Base-by-base conservation (phyloP, 2,888 invertebrate genomes). In the Leptinotarsa haldemani region DNA sequence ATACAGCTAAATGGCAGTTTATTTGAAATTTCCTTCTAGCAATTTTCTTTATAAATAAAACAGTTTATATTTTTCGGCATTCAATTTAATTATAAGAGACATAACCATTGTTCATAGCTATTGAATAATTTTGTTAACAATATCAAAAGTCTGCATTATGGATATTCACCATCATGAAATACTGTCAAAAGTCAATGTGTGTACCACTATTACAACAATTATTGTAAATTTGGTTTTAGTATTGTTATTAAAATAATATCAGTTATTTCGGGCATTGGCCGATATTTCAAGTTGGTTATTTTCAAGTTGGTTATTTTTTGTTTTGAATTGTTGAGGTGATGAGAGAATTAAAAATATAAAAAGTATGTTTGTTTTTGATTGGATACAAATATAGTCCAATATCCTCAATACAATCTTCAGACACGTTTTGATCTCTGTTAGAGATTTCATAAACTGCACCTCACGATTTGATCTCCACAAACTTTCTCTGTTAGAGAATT, bases 221-320 rank as follows among this genome's bases (percentile, higher is more conserved):
- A n/a, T n/a, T 80, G 81, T 80, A 80, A 80, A 80, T 82, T 83
- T 80, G 82, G 79, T 80, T 81, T 83, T 81, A 80, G 79, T 77
- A 78, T 79, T 82, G 78, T 82, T 81, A 79, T 78, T 81, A 80
- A 69, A 78, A 78, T 81, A 77, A 76, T 53, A 40, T 67, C 52
- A 46, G 78, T 81, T 83, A 80, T 82, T 80, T 79, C 80, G 78
- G 81, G 81, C 81, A 74, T 79, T 75, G 53, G 80, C 79, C 74
- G 66, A 81, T 83, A 78, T 81, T 83, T 81, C 84, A 82, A 83
- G 83, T 85, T 83, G 79, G 83, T 83, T 83, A 81, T 82, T 82
- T 83, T 84, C 82, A 79, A n/a, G n/a, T n/a, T n/a, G n/a, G 83
- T 84, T 84, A 82, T 80, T 82, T 82, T 83, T 84, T 83, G 84